Evolutionary conservation across 2,113 vertebrate species (phyloP), one percentile per base, ranked within the genome.

Genomic region (Tautogolabrus adspersus): DNA sequence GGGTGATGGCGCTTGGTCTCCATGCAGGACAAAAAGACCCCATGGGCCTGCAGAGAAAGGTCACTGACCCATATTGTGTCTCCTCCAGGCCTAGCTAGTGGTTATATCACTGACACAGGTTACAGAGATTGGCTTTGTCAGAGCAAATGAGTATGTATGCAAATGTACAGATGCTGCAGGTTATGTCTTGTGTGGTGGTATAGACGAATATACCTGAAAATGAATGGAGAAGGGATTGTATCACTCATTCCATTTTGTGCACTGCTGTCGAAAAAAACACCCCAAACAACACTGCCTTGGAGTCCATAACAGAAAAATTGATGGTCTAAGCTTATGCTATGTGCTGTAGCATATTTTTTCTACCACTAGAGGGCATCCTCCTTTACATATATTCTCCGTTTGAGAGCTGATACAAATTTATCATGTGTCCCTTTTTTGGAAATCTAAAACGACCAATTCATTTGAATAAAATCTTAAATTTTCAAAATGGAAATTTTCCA

Each of bases 401-500:
- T 22, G 56, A 19, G 49, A 19, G 26, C 30, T 37, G 16, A 22
- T 11, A 38, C 49, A 13, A 34, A 1, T 55, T 0, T 21, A 2
- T 69, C 21, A 37, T 37, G 26, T 40, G 42, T 37, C 26, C 11
- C 10, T 64, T 81, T 62, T 44, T 59, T n/a, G n/a, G n/a, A 55
- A 10, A 79, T 70, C 9, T 66, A n/a, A 84, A 26, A 34, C 6
- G 3, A 68, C 52, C 34, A 47, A 52, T 72, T 83, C 84, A 89
- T 90, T 92, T 86, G 46, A 70, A 75, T 66, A 42, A 64, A 49
- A 38, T 62, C 10, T 63, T 18, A 21, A 6, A 63, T 66, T 65
- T 66, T 71, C 57, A 47, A 6, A 47, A 10, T 40, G 51, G 37
- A 12, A 93, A 94, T 96, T 95, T 95, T 94, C 95, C 95, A 91